Conservation (phyloP, 2,113 vertebrate genomes). For the Promerops cafer region DNA sequence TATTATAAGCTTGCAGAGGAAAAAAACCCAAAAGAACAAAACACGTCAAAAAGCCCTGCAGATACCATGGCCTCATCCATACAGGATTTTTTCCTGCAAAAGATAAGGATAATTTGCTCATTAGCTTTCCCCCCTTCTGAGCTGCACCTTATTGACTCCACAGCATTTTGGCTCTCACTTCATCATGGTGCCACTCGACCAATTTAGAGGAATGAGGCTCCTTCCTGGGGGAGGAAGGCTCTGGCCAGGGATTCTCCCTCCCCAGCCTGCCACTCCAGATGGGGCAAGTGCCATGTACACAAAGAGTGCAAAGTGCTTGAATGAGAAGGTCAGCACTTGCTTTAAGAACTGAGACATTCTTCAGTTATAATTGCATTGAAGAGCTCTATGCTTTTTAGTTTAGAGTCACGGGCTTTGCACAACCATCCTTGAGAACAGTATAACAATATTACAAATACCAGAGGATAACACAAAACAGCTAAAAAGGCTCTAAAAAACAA, state of each 20-base stretch:
- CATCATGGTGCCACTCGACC: background rate
- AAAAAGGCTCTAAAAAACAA: background rate
- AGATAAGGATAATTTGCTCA: background rate
- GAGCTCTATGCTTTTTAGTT: background rate
- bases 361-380: background rate
- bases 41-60: background rate
- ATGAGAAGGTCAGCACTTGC: background rate
- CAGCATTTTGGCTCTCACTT: background rate
- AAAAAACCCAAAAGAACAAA: background rate
- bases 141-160: background rate
- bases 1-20: background rate
- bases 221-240: background rate
- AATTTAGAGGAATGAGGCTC: background rate
- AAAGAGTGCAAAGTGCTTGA: background rate
- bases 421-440: background rate
- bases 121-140: background rate
- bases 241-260: background rate
- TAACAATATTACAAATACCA: background rate
- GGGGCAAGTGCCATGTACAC: background rate
- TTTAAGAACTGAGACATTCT: background rate
- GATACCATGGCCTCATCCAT: background rate
- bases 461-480: background rate
- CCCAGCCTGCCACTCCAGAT: background rate
- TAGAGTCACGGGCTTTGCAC: background rate
- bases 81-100: background rate